A percentile compares a stretch with the other conserved stretches of the same genome.
These are phyloP conservation scores for Tholera decimalis DNA, from an alignment of 2,888 invertebrate species.

Conservation along the genomic window DNA sequence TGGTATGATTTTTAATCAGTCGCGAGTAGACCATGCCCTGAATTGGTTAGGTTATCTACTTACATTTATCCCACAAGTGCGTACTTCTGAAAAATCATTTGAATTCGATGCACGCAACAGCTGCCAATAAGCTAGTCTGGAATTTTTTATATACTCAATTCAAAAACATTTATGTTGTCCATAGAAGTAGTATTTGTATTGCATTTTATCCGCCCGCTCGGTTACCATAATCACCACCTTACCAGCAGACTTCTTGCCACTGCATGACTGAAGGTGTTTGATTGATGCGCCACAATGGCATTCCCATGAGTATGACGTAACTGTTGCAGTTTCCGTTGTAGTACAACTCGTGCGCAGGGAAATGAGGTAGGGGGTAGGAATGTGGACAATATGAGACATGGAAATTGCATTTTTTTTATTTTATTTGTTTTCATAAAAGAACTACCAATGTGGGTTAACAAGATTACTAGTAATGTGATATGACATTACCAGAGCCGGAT, in stretches of 20 bases:
- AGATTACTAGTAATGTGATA: no score
- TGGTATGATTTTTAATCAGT: no score
- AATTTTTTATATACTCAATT: no score
- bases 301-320: conserved; percentile 72
- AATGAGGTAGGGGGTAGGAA: conserved; percentile 25
- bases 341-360: conserved; percentile 43
- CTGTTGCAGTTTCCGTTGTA: conserved; percentile 64
- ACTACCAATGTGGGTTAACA: no score
- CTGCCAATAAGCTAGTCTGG: no score
- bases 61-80: neutral
- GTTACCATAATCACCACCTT: conserved; percentile 18
- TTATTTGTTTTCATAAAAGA: no score
- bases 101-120: neutral
- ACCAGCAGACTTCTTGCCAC: conserved; percentile 47
- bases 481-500: no score
- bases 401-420: neutral
- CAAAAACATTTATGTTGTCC: no score
- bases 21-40: neutral
- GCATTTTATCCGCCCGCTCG: neutral
- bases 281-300: conserved; percentile 72
- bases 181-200: neutral
- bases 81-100: no score
- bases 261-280: conserved; percentile 69
- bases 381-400: neutral
- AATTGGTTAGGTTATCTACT: neutral